These are phyloP conservation scores for Drosophila ustulata DNA, from an alignment of 2,888 invertebrate species.

Conservation along the genomic window DNA sequence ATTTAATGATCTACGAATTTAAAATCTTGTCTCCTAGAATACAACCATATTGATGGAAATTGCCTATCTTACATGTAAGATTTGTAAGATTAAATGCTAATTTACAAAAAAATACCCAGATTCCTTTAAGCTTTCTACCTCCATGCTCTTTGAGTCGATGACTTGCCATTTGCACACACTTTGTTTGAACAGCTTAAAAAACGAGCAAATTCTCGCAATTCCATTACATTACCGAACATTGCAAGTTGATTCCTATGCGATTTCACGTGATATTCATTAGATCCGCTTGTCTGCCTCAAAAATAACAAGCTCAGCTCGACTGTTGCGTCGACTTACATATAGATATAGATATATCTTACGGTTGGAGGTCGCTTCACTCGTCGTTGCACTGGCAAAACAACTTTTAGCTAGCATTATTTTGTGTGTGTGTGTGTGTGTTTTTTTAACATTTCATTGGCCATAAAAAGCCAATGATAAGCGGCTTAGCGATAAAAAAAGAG, in stretches of 20 bases:
- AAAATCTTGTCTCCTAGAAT: too few relatives aligned
- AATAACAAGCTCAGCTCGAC: slow-evolving; percentile 1
- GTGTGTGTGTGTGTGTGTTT: not conserved
- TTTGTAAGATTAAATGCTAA: not conserved
- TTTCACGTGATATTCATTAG: not conserved
- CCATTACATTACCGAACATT: not conserved
- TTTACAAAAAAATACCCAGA: not conserved
- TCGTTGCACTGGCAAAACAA: not conserved
- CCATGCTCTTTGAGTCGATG: not conserved
- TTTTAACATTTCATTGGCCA: slow-evolving; percentile 20
- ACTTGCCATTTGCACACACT: not conserved
- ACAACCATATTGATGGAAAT: too few relatives aligned
- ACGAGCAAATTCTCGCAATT: not conserved
- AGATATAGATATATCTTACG: not conserved
- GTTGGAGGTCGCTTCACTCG: not conserved
- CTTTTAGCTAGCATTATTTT: not conserved
- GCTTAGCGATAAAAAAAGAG: slow-evolving; percentile 22
- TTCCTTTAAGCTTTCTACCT: not conserved
- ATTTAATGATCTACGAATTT: too few relatives aligned
- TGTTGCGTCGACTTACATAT: not conserved
- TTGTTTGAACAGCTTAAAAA: not conserved
- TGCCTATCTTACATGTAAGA: too few relatives aligned
- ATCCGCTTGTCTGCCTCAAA: not conserved
- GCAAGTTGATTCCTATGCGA: not conserved
- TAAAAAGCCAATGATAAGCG: slow-evolving; percentile 33